Base-by-base conservation (phyloP, 1,140 invertebrate genomes). In the Alviniconcha marisindica region DNA sequence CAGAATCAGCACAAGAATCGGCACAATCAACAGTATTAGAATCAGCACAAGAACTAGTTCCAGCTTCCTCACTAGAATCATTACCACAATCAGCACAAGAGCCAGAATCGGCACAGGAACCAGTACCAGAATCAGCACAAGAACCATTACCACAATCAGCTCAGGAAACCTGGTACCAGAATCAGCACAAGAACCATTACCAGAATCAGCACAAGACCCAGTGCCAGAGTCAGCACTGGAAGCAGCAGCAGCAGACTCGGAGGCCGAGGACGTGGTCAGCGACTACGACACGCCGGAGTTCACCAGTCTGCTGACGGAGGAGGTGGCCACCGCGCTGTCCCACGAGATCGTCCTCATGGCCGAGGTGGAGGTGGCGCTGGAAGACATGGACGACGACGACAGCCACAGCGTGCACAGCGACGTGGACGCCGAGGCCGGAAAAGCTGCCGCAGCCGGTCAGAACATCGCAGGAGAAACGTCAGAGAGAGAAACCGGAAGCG, bases 291-390 rank as follows among this genome's bases (percentile, higher is more conserved):
- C 51, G 12, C 77, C 77, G 24, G 77, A 78, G 54, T 78, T 78
- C n/a, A 33, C 51, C 77, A 18, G 18, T 54, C 28, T 33, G 36
- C 56, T 78, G 77, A 78, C 54, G 15, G 33, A 78, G 12, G 77
- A 78, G 31, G 18, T 78, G 31, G 77, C 77, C 36, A 78, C 77
- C 18, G 77, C 77, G 3, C 54, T 78, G 2, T 38, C 77, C 15
- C 77, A 78, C 31, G 77, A 78, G 77, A 63, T 78, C 33, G 77
- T 78, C 77, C 51, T 78, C 31, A 78, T 78, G 77, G 77, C 77
- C 5, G 77, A 78, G n/a, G 77, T 81, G 33, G 66, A 81, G 63
- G 66, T 81, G 14, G 66, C 66, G 10, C 56, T 71, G 24, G 63
- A 71, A 28, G 63, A 81, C 42, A 71, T 81, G 79, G 60, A 73